phyloP scores from a whole-genome alignment of 2,113 vertebrate genomes.

The Corythornis cristatus region DNA sequence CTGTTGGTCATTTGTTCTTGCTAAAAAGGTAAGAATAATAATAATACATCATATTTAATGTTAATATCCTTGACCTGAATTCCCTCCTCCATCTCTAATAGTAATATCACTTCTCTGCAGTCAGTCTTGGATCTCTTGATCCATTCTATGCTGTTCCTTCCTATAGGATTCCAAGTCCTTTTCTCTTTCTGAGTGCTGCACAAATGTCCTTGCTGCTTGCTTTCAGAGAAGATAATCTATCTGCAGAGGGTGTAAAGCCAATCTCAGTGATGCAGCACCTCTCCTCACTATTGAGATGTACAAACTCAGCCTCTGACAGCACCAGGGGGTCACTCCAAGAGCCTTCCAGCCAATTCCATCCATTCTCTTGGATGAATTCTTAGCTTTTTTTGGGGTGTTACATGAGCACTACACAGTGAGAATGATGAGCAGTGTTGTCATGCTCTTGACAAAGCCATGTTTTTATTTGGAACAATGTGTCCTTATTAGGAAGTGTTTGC shows the following conservation, averaged over 20 bases:
- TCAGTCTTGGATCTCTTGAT: not conserved
- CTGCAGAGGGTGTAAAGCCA: not conserved
- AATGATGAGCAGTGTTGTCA: not conserved
- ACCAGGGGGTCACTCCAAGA: not conserved
- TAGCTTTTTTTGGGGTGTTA: not conserved
- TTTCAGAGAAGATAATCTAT: not conserved
- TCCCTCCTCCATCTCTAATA: not conserved
- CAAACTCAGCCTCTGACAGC: not conserved
- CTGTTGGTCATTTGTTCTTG: not conserved
- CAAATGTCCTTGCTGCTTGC: not conserved
- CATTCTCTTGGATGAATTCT: not conserved
- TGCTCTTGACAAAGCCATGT: not conserved
- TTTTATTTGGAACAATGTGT: constrained; percentile 22
- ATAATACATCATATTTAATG: too few relatives aligned
- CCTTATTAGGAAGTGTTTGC: not conserved
- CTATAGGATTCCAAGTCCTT: not conserved
- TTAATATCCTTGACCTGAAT: not conserved
- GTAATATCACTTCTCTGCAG: not conserved
- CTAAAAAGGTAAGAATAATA: not conserved
- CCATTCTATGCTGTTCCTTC: not conserved
- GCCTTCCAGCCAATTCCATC: not conserved
- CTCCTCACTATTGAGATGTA: not conserved
- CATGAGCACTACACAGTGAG: not conserved
- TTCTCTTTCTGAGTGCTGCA: not conserved
- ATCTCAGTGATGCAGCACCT: not conserved